Evolutionary conservation across 2,113 vertebrate genomes (phyloP).

Genomic region (Macrotus californicus): DNA sequence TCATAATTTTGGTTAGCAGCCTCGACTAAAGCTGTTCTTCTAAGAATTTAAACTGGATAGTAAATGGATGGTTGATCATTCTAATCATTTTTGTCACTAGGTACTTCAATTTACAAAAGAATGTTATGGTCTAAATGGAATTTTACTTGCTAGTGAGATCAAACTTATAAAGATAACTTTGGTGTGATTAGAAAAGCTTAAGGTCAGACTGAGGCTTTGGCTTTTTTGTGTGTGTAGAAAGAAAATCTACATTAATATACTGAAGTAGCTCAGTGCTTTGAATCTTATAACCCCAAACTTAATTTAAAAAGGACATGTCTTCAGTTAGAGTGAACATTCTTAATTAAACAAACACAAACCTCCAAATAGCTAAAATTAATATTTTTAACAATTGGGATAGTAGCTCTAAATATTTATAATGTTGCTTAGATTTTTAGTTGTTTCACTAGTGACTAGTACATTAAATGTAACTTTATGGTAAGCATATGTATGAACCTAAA

Average conservation of each 20-base stretch:
- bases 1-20: not conserved
- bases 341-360: not conserved
- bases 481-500: conserved; percentile 30
- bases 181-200: not conserved
- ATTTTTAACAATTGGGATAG: not conserved
- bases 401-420: conserved; percentile 14
- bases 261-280: not conserved
- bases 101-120: conserved; percentile 28
- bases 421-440: not conserved
- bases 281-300: not conserved
- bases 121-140: not conserved
- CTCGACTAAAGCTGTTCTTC: not conserved
- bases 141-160: not conserved
- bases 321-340: not conserved
- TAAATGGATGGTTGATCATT: not conserved
- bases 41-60: not conserved
- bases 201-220: not conserved
- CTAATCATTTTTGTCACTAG: not conserved
- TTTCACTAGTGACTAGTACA: not conserved
- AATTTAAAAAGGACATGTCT: conserved; percentile 20
- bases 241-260: not conserved
- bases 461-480: not conserved
- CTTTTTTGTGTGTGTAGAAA: not conserved
- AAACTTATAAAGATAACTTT: conserved; percentile 16
- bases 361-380: not conserved